Evolutionary conservation across 2,797 vertebrate genomes (phyloP), one percentile per base, ranked within the genome.

Genomic region (Menidia menidia): DNA sequence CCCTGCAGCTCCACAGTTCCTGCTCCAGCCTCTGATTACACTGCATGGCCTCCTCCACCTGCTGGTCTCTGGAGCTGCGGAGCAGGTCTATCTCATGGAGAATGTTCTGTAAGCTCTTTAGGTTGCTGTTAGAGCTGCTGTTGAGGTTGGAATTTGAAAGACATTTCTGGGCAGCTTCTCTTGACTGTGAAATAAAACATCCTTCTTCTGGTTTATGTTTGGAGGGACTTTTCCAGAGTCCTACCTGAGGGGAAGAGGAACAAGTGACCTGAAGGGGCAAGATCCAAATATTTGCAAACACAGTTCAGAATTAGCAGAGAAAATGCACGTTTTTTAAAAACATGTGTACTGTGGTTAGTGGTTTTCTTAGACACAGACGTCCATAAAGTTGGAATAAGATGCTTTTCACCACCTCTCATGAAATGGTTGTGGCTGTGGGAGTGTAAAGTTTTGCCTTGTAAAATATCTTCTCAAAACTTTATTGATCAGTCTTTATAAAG

Each of bases 141-240:
- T 72, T 77, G 68, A 67, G 67, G 68, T 41, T 89, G 39, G 19
- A 6, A 4, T 43, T 71, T 67, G 44, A 63, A 32, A 67, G 13
- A 11, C 47, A 70, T 9, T 82, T 91, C 71, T 87, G 89, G 33
- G 71, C 19, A 1, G 65, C 41, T 18, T 74, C 83, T 68, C 80
- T 92, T 45, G 92, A 88, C 48, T 77, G 89, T 45, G 88, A 91
- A 15, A 91, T 16, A 14, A 94, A 94, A 51, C 94, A 95, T 69
- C 89, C 85, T 6, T 92, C 90, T 13, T 95, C 94, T 52, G 92
- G 79, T 82, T 89, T 93, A 44, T 94, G 95, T 68, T 88, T 94
- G 8, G 92, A 88, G 6, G 94, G 96, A 82, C 96, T 96, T 87
- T 97, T 98, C 95, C 95, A 94, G 60, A 98, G 93, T 54, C 96